Conservation (phyloP, 2,888 invertebrate species). For the Chrysolina oricalcia region DNA sequence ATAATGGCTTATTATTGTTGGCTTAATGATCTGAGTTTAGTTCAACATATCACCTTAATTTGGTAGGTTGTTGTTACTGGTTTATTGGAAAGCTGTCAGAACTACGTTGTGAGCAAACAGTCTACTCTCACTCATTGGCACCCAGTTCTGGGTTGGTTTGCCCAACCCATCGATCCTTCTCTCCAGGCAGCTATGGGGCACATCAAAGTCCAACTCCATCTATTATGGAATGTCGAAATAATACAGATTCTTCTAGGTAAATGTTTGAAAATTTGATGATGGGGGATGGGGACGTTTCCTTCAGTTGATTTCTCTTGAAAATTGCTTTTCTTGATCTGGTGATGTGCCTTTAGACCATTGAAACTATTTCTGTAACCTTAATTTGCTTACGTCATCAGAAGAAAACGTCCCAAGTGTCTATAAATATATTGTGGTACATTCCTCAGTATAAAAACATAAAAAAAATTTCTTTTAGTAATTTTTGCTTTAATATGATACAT, state of each 20-base stretch:
- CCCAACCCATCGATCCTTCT: conserved; percentile 75
- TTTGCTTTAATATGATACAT: too few relatives aligned
- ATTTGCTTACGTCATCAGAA: too few relatives aligned
- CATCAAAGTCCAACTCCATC: conserved; percentile 73
- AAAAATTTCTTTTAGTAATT: too few relatives aligned
- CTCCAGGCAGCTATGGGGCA: conserved; percentile 75
- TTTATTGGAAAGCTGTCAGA: conserved; percentile 91
- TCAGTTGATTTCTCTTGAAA: too few relatives aligned
- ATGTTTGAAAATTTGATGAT: conserved; percentile 4
- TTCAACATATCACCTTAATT: neutral
- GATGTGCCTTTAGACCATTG: too few relatives aligned
- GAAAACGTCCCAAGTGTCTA: too few relatives aligned
- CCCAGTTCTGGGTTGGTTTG: conserved; percentile 97
- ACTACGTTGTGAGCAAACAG: conserved; percentile 92
- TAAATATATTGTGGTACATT: too few relatives aligned
- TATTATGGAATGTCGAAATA: conserved; percentile 74
- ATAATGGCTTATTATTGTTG: neutral
- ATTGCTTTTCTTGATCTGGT: too few relatives aligned
- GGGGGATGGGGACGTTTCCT: too few relatives aligned
- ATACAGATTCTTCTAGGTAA: conserved; percentile 76
- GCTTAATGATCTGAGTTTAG: too few relatives aligned
- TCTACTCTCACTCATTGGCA: conserved; percentile 98
- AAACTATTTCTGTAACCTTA: too few relatives aligned
- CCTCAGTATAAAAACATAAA: too few relatives aligned
- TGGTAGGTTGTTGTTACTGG: conserved; percentile 87